These are phyloP conservation scores for Ailuropoda melanoleuca DNA, from an alignment of 2,113 vertebrate genomes.

Conservation along the genomic window DNA sequence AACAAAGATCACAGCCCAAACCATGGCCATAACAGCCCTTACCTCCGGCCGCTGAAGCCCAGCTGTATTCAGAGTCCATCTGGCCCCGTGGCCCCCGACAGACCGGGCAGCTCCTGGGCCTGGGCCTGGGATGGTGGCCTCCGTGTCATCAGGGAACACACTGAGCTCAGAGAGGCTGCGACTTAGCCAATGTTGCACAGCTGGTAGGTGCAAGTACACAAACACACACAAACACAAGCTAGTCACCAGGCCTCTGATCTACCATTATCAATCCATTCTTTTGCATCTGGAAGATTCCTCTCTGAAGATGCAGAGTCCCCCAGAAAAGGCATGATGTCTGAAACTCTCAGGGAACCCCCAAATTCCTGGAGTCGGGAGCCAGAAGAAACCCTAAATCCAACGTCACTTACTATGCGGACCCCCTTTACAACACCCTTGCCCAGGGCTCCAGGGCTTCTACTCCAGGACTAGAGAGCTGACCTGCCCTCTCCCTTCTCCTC, in stretches of 20 bases:
- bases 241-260: not conserved
- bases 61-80: rapidly evolving
- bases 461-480: not conserved
- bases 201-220: rapidly evolving
- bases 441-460: rapidly evolving
- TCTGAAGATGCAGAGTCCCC: not conserved
- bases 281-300: not conserved
- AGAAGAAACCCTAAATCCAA: not conserved
- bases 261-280: not conserved
- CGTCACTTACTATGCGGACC: not conserved
- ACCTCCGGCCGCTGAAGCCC: rapidly evolving
- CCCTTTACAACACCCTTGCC: not conserved
- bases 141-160: not conserved
- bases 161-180: not conserved
- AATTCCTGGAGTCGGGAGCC: not conserved
- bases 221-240: not conserved
- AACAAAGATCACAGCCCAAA: not conserved
- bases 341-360: not conserved
- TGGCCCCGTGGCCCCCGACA: not conserved
- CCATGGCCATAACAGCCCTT: rapidly evolving
- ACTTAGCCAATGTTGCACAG: not conserved
- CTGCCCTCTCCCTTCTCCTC: not conserved
- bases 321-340: not conserved
- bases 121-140: not conserved
- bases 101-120: not conserved